Base-by-base conservation (phyloP, 2,113 vertebrate genomes). In the Strix aluco region DNA sequence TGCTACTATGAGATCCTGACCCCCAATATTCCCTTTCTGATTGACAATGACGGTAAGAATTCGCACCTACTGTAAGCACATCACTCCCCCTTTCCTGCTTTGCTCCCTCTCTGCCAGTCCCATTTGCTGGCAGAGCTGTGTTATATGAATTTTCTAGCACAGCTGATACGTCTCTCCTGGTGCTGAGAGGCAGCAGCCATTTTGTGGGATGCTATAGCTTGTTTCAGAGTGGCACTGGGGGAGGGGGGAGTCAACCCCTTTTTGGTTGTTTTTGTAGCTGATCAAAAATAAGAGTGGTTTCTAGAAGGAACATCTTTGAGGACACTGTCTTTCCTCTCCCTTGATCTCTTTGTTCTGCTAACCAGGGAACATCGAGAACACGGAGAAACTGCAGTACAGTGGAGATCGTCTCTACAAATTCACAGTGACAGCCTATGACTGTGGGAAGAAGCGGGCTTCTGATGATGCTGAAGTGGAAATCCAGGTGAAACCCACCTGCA, bases 1-100 rank as follows among this genome's bases (percentile, higher is more conserved):
- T 99, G 99, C 98, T 99, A 99, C 98, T 99, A 99, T 6, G 99
- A 99, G 98, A 99, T 99, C 97, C 98, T 99, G 88, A 99, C 99
- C 4, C 99, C 99, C 38, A 99, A 99, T 20, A 99, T 99, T 65
- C 99, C 99, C 93, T 99, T 99, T 74, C 98, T 99, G 90, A 99
- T 99, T 11, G 99, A 99, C 98, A 99, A 99, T 2, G 99, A 99
- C 0, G 99, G 99, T 99, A 97, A 98, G 99, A 55, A 36, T 58
- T 63, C 4, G 1, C 40, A 32, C 21, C 77, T 71, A 11, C 38
- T 16, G 0, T 0, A 30, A 54, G 65, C 27, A 38, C 4, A 2
- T 54, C 32, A 7, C 71, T 44, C 32, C 32, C 25, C 59, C 27
- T 69, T 57, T 62, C 79, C 58, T 54, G 90, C 63, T 51, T 46